Evolutionary conservation across 2,888 invertebrate species (phyloP).

Genomic region (Netelia fuscicornis): DNA sequence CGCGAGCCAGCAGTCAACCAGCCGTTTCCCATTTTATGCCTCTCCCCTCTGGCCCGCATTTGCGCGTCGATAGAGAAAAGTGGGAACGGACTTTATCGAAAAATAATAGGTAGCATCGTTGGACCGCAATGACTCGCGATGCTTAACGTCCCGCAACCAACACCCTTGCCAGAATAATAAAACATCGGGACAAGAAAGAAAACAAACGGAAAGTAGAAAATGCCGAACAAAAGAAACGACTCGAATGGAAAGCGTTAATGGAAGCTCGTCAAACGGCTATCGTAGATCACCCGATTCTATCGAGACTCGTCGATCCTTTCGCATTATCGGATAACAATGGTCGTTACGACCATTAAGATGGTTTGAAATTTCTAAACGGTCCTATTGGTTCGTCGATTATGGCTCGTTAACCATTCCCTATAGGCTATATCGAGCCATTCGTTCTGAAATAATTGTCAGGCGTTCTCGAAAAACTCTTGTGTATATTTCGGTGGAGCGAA

Average conservation of each 20-base stretch:
- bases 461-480: background rate
- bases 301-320: background rate
- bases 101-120: conserved; percentile 65
- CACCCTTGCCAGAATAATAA: conserved; percentile 53
- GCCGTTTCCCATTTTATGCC: conserved; percentile 63
- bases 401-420: too few species aligned
- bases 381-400: too few species aligned
- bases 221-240: background rate
- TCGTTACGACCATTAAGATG: background rate
- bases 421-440: conserved; percentile 68
- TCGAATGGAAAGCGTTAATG: conserved; percentile 16
- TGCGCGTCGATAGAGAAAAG: conserved; percentile 25
- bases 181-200: conserved; percentile 41
- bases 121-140: conserved; percentile 57
- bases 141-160: conserved; percentile 40
- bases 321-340: background rate
- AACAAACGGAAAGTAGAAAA: background rate
- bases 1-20: conserved; percentile 48
- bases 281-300: background rate
- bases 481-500: conserved; percentile 29
- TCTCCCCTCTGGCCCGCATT: conserved; percentile 34
- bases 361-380: too few species aligned
- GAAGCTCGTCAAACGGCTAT: conserved; percentile 21
- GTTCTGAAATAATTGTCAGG: conserved; percentile 73
- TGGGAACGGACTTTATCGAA: conserved; percentile 59